phyloP scores from a whole-genome alignment of 2,797 vertebrate genomes.

The Paguma larvata region DNA sequence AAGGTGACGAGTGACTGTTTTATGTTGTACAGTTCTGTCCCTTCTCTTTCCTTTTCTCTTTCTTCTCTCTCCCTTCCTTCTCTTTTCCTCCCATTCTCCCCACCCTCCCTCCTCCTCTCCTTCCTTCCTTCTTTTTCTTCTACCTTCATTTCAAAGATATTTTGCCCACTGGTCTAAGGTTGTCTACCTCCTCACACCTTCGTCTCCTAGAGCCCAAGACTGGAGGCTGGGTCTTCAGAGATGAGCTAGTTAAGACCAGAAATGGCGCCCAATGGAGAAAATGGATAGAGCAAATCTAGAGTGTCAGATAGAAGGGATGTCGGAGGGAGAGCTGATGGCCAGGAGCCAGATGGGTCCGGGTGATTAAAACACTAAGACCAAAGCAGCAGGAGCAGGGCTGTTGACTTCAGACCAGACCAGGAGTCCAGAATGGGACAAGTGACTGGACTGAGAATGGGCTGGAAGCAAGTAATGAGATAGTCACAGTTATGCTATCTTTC shows the following conservation, averaged over 20 bases:
- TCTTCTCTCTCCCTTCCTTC: neutral
- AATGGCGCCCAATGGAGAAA: neutral
- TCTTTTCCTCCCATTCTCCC: too few relatives aligned
- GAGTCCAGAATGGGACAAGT: neutral
- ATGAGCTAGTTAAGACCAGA: conserved; percentile 3
- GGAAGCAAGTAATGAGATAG: conserved; percentile 9
- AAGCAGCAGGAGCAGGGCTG: neutral
- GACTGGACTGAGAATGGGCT: neutral
- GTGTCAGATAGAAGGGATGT: neutral
- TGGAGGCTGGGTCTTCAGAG: neutral
- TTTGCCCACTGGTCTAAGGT: neutral
- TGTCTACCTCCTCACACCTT: neutral
- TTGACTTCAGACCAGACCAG: neutral
- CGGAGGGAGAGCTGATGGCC: neutral
- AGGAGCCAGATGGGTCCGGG: neutral
- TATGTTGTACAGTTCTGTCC: neutral
- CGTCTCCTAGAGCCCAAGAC: neutral
- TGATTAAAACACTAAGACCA: neutral
- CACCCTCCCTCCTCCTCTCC: neutral
- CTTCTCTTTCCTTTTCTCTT: neutral
- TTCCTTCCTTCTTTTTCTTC: neutral
- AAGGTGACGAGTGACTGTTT: neutral
- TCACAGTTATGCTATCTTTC: neutral
- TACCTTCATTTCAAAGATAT: neutral
- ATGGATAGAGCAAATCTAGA: neutral